These are phyloP conservation scores for Hetaerina titia DNA, from an alignment of 2,888 invertebrate genomes.

Conservation along the genomic window DNA sequence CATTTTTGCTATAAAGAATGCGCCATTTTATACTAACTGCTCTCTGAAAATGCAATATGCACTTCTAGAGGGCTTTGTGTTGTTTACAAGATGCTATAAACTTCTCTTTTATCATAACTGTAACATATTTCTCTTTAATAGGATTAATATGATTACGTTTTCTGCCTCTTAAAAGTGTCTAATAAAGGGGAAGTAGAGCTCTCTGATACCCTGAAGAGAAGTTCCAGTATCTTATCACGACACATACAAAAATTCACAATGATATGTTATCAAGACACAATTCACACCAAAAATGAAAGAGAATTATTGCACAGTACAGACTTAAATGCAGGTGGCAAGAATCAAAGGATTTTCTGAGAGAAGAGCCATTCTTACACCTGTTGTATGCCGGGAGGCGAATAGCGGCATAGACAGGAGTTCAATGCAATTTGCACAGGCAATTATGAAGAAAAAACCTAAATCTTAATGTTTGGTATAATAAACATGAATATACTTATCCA, in stretches of 20 bases:
- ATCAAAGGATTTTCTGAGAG: slow-evolving; percentile 69
- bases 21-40: slow-evolving; percentile 70
- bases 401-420: slow-evolving; percentile 46
- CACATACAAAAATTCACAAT: slow-evolving; percentile 72
- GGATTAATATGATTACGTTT: slow-evolving; percentile 20
- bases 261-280: slow-evolving; percentile 72
- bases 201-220: slow-evolving; percentile 68
- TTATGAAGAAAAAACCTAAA: neutral
- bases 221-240: slow-evolving; percentile 70
- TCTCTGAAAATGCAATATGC: slow-evolving; percentile 71
- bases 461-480: neutral
- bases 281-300: slow-evolving; percentile 71
- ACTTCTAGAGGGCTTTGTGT: slow-evolving; percentile 70
- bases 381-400: slow-evolving; percentile 58
- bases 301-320: slow-evolving; percentile 71
- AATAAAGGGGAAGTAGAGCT: neutral
- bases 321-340: slow-evolving; percentile 71
- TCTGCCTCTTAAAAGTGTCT: slow-evolving; percentile 46
- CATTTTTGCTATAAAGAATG: slow-evolving; percentile 69
- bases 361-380: slow-evolving; percentile 52
- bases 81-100: slow-evolving; percentile 70
- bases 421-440: slow-evolving; percentile 15
- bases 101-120: slow-evolving; percentile 64
- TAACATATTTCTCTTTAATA: slow-evolving; percentile 51
- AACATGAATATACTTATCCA: neutral